A percentile compares a stretch with the other conserved stretches of the same genome.
phyloP scores from a whole-genome alignment of 2,113 vertebrate species.

The Onychorhynchus coronatus region DNA sequence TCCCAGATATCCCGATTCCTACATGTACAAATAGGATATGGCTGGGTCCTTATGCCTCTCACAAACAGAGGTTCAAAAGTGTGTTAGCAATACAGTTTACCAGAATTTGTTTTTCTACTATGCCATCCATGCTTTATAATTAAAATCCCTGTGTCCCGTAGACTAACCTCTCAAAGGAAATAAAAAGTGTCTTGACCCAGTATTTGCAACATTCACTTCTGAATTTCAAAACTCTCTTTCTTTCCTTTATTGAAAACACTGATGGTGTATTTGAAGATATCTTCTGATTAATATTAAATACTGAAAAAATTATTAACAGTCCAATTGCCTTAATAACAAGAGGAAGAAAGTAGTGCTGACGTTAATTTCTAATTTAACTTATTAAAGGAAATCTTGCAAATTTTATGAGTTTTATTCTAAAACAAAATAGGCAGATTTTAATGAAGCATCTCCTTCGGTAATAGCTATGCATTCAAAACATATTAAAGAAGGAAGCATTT shows the following conservation, averaged over 20 bases:
- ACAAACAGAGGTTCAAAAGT: neutral
- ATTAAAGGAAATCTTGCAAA: constrained; percentile 7
- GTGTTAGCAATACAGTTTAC: neutral
- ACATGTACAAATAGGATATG: neutral
- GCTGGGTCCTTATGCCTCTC: neutral
- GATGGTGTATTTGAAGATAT: neutral
- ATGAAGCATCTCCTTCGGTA: neutral
- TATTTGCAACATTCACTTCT: neutral
- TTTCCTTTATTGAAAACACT: neutral
- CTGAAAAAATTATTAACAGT: neutral
- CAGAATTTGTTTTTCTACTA: neutral
- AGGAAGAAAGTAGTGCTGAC: neutral
- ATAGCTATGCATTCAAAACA: neutral
- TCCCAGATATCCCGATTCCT: neutral
- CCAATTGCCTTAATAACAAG: neutral
- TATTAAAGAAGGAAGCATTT: neutral
- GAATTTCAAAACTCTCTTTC: neutral
- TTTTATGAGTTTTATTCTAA: constrained; percentile 2
- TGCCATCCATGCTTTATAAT: neutral
- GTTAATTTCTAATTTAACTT: constrained; percentile 1
- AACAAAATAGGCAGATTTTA: constrained; percentile 25
- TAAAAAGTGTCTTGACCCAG: neutral
- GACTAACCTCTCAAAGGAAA: neutral
- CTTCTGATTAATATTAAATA: neutral
- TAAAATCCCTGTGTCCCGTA: neutral